Evolutionary conservation across 2,888 invertebrate species (phyloP).

Genomic region (Leptinotarsa tumamoca): DNA sequence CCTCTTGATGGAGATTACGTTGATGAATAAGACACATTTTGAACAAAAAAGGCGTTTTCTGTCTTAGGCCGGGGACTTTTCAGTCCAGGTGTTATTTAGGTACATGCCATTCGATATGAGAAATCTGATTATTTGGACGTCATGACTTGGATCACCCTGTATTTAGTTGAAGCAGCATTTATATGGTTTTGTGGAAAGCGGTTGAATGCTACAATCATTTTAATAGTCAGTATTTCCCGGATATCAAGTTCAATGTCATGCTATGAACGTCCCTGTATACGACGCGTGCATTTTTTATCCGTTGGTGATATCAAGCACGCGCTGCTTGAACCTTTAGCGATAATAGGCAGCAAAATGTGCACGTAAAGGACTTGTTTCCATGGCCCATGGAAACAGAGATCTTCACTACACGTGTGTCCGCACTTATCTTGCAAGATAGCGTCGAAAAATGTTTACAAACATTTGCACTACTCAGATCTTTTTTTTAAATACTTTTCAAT

Average conservation of each 20-base stretch:
- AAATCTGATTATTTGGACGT: no score
- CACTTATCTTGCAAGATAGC: conserved; percentile 6
- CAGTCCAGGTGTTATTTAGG: no score
- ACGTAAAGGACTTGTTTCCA: conserved; percentile 13
- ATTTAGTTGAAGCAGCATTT: no score
- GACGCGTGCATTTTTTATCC: conserved; percentile 5
- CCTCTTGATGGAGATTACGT: no score
- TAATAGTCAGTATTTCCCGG: background rate
- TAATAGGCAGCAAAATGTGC: background rate
- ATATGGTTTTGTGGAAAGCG: no score
- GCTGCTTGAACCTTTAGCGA: background rate
- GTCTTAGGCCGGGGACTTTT: no score
- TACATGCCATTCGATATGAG: no score
- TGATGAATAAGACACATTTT: no score
- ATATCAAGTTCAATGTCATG: background rate
- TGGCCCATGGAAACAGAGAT: conserved; percentile 20
- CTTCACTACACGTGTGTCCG: conserved; percentile 15
- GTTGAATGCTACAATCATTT: no score
- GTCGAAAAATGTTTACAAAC: background rate
- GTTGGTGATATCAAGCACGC: conserved; percentile 13
- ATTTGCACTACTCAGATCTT: background rate
- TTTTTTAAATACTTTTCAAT: background rate
- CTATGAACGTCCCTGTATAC: background rate
- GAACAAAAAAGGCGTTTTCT: no score
- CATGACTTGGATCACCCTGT: no score